Evolutionary conservation across 2,888 invertebrate species (phyloP).

Genomic region (Lycophotia porphyrea): DNA sequence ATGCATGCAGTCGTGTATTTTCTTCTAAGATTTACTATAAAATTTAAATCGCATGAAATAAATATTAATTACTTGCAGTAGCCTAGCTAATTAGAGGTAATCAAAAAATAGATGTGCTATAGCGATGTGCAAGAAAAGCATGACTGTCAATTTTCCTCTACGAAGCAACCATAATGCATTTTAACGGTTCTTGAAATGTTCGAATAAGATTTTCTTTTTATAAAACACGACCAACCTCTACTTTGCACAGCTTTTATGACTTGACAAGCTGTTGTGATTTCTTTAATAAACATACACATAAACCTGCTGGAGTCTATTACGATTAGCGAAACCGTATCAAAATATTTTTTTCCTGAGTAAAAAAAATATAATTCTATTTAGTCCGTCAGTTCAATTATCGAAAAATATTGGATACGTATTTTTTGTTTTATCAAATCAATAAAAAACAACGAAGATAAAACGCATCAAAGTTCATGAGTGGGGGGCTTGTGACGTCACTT

Average conservation of each 20-base stretch:
- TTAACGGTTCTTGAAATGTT: constrained; percentile 20
- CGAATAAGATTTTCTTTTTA: neutral
- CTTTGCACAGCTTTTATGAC: neutral
- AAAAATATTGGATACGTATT: too few relatives aligned
- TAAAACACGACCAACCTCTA: neutral
- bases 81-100: constrained; percentile 33
- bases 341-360: too few relatives aligned
- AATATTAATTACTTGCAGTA: constrained; percentile 10
- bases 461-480: too few relatives aligned
- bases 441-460: too few relatives aligned
- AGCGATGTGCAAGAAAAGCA: constrained; percentile 37
- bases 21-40: constrained; percentile 4
- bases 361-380: too few relatives aligned
- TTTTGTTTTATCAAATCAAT: too few relatives aligned
- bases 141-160: constrained; percentile 24
- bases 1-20: neutral
- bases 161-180: constrained; percentile 25
- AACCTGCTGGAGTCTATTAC: neutral
- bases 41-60: constrained; percentile 7
- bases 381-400: too few relatives aligned
- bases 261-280: neutral
- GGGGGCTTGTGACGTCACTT: too few relatives aligned
- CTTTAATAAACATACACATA: neutral
- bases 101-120: constrained; percentile 36
- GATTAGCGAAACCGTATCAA: neutral